phyloP scores from a whole-genome alignment of 2,797 vertebrate genomes.

The Malacoraja senta region DNA sequence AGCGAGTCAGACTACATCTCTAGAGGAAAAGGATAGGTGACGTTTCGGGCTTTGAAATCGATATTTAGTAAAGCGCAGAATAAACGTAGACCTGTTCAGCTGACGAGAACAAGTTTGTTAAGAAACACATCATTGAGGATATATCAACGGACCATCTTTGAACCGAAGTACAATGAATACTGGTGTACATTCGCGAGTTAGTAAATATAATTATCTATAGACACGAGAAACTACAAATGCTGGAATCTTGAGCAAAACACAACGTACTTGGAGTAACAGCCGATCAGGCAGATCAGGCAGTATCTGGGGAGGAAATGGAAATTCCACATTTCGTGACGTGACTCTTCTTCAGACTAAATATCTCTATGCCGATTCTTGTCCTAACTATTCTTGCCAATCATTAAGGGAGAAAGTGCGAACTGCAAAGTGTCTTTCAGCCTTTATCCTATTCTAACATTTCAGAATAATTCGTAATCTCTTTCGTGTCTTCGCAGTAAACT shows the following conservation, averaged over 20 bases:
- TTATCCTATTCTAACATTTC: neutral
- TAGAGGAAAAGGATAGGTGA: too few species aligned
- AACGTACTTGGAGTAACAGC: too few species aligned
- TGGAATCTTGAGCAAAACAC: too few species aligned
- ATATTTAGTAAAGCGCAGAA: neutral
- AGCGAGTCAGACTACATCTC: too few species aligned
- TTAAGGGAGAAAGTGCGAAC: neutral
- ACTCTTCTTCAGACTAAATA: neutral
- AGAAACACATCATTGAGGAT: neutral
- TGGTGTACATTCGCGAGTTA: neutral
- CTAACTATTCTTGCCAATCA: neutral
- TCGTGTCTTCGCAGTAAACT: neutral
- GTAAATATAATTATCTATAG: neutral
- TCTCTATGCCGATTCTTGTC: neutral
- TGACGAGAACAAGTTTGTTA: neutral
- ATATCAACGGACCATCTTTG: neutral
- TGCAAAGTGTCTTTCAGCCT: neutral
- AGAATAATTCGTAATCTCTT: neutral
- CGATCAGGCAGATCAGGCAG: too few species aligned
- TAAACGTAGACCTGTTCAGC: neutral
- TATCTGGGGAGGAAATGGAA: too few species aligned
- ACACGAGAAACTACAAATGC: too few species aligned
- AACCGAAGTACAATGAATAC: neutral
- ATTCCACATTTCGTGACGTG: too few species aligned
- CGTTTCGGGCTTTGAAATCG: neutral